These are phyloP conservation scores for Eospalax fontanierii DNA, from an alignment of 2,797 vertebrate species.

Conservation along the genomic window DNA sequence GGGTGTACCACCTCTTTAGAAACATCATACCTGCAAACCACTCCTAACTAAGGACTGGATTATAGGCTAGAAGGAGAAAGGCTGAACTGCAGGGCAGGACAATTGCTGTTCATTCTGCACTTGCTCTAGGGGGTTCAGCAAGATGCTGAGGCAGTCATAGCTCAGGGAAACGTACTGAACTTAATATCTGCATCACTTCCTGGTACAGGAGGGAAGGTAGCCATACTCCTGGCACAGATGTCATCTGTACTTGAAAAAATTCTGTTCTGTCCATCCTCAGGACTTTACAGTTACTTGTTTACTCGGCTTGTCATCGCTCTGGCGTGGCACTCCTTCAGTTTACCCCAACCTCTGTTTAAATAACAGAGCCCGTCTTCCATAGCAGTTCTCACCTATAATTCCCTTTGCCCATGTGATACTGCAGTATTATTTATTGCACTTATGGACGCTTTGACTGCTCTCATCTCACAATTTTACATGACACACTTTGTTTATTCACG, in stretches of 20 bases:
- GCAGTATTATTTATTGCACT: neutral
- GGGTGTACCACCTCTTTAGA: neutral
- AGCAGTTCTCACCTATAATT: neutral
- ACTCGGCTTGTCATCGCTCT: neutral
- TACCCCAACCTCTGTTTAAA: neutral
- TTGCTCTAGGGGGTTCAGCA: neutral
- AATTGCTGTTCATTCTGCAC: neutral
- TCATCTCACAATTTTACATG: neutral
- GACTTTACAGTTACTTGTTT: neutral
- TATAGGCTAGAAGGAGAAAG: neutral
- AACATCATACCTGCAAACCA: neutral
- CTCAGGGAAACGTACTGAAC: neutral
- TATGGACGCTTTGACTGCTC: neutral
- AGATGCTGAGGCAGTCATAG: neutral
- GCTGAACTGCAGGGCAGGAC: neutral
- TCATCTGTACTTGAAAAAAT: neutral
- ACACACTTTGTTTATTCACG: neutral
- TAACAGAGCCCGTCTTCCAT: neutral
- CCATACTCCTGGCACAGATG: neutral
- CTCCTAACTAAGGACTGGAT: neutral
- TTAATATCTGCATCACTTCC: neutral
- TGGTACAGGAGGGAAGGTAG: neutral
- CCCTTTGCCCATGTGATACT: neutral
- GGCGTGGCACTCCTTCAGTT: neutral
- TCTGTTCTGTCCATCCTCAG: neutral